These are phyloP conservation scores for Isichthys henryi DNA, from an alignment of 2,113 vertebrate genomes.

Conservation along the genomic window DNA sequence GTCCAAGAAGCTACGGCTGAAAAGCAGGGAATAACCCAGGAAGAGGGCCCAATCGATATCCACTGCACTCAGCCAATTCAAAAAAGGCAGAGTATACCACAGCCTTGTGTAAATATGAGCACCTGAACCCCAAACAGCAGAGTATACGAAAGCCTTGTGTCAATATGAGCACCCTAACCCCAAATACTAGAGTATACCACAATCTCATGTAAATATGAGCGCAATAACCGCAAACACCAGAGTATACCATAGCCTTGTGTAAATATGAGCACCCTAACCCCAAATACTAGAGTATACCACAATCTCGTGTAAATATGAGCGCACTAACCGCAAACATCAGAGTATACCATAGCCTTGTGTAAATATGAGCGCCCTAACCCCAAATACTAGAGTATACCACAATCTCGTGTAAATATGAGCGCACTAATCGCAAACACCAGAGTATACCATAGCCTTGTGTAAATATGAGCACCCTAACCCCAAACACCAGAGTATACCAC, in stretches of 20 bases:
- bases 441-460: neutral
- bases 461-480: neutral
- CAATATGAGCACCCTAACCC: neutral
- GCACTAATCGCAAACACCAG: neutral
- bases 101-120: neutral
- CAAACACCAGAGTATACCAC: neutral
- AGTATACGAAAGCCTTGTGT: neutral
- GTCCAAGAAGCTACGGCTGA: neutral
- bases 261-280: too few relatives aligned
- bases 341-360: neutral
- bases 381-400: neutral
- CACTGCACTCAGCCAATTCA: neutral
- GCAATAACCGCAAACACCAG: too few relatives aligned
- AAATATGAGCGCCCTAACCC: neutral
- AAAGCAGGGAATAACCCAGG: neutral
- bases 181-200: too few relatives aligned
- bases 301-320: neutral
- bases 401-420: neutral
- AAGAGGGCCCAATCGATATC: neutral
- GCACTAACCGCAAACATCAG: neutral
- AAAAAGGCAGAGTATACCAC: neutral
- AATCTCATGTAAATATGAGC: too few relatives aligned
- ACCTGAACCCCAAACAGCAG: neutral
- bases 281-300: neutral
- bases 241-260: too few relatives aligned